A percentile compares a stretch with the other conserved stretches of the same genome.
phyloP scores from a whole-genome alignment of 2,113 vertebrate species.

The Heterotis niloticus region DNA sequence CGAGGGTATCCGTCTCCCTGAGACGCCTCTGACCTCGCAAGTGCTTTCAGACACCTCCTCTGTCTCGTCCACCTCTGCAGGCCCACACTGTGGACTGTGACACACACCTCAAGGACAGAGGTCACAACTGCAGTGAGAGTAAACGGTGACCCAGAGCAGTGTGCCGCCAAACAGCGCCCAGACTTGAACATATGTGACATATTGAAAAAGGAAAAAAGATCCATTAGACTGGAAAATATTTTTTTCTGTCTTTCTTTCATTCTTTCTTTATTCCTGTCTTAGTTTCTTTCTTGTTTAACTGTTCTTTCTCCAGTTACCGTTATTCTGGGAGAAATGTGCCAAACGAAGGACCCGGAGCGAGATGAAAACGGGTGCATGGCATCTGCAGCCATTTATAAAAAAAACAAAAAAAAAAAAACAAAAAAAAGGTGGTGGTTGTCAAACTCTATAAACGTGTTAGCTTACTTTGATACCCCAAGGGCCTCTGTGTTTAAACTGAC shows the following conservation, averaged over 20 bases:
- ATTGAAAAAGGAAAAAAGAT: not conserved
- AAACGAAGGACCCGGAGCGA: no score
- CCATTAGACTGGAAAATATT: constrained; percentile 14
- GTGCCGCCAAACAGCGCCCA: not conserved
- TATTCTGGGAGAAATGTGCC: not conserved
- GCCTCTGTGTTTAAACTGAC: no score
- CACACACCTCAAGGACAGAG: not conserved
- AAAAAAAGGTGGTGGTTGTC: no score
- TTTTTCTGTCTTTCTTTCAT: constrained; percentile 15
- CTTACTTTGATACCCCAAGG: no score
- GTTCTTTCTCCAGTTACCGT: constrained; percentile 13
- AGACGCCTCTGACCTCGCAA: no score
- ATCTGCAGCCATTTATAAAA: not conserved
- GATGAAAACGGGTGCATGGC: not conserved
- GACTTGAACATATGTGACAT: constrained; percentile 21
- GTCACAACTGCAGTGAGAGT: not conserved
- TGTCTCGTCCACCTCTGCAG: not conserved
- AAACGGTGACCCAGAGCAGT: no score
- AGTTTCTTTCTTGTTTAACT: not conserved
- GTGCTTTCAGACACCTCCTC: not conserved
- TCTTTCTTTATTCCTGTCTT: constrained; percentile 13
- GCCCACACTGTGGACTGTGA: not conserved
- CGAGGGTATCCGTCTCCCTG: no score
- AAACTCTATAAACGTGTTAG: no score
- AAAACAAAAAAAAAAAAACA: no score